phyloP scores from a whole-genome alignment of 2,113 vertebrate genomes.

The Coptodon bakossiorum region DNA sequence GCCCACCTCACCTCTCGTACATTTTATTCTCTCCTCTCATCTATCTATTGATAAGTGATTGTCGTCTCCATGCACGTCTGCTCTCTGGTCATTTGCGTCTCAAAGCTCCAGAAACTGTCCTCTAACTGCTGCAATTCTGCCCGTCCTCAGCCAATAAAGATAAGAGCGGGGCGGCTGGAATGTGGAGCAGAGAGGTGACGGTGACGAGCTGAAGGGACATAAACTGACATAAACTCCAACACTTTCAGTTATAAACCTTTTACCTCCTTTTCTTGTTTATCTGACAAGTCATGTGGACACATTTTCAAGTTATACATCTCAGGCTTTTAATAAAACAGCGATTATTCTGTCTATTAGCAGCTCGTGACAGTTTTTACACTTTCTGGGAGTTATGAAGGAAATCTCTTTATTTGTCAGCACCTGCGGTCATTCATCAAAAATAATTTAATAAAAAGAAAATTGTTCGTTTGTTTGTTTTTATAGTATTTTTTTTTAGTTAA shows the following conservation, averaged over 20 bases:
- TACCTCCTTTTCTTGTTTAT: background rate
- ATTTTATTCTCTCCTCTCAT: background rate
- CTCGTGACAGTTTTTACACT: background rate
- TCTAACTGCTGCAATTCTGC: slow-evolving; percentile 33
- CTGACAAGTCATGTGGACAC: background rate
- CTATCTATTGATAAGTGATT: slow-evolving; percentile 3
- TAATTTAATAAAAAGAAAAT: background rate
- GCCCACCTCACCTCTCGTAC: background rate
- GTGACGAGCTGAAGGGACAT: slow-evolving; percentile 23
- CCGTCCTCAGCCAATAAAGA: slow-evolving; percentile 67
- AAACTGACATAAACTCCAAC: slow-evolving; percentile 12
- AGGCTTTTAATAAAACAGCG: background rate
- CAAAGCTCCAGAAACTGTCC: slow-evolving; percentile 10
- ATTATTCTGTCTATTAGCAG: background rate
- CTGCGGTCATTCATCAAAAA: rapidly evolving
- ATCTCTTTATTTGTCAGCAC: background rate
- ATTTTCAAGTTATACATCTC: background rate
- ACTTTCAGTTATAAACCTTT: background rate
- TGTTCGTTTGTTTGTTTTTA: rapidly evolving
- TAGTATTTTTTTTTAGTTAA: background rate
- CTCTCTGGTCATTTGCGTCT: slow-evolving; percentile 17
- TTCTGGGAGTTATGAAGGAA: background rate
- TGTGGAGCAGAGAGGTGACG: slow-evolving; percentile 46
- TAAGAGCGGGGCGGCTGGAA: slow-evolving; percentile 59
- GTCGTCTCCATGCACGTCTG: slow-evolving; percentile 17